phyloP scores from a whole-genome alignment of 92 coral and sea anemone species.

The Virgularia gustaviana region DNA sequence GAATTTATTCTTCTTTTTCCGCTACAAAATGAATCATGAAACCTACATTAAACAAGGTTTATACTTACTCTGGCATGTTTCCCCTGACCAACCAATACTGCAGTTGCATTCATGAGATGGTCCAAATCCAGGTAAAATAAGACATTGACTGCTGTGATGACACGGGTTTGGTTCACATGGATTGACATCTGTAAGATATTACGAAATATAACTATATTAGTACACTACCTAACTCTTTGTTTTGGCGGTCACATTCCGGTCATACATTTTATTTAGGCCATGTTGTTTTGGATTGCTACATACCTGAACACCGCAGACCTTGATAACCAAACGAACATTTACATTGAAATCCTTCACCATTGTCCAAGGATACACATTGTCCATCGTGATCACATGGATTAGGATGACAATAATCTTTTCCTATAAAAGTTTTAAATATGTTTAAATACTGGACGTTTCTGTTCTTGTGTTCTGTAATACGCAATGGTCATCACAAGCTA shows the following conservation, averaged over 20 bases:
- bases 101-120: conserved; percentile 75
- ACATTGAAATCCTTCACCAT: conserved; percentile 78
- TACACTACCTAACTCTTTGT: too few relatives aligned
- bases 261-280: too few relatives aligned
- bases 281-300: too few relatives aligned
- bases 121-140: conserved; percentile 71
- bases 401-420: conserved; percentile 88
- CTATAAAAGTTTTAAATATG: too few relatives aligned
- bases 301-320: conserved; percentile 81
- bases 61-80: conserved; percentile 70
- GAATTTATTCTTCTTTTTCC: too few relatives aligned
- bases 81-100: conserved; percentile 76
- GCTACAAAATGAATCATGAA: too few relatives aligned
- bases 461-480: too few relatives aligned
- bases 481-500: too few relatives aligned
- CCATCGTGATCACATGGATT: conserved; percentile 83
- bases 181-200: conserved; percentile 54
- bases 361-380: conserved; percentile 72
- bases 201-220: neutral
- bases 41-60: too few relatives aligned
- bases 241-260: too few relatives aligned
- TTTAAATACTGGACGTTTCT: too few relatives aligned
- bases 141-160: conserved; percentile 64
- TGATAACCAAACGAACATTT: conserved; percentile 80
- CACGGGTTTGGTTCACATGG: conserved; percentile 98